phyloP scores from a whole-genome alignment of 1,140 invertebrate genomes.

The Pentalonia nigronervosa region DNA sequence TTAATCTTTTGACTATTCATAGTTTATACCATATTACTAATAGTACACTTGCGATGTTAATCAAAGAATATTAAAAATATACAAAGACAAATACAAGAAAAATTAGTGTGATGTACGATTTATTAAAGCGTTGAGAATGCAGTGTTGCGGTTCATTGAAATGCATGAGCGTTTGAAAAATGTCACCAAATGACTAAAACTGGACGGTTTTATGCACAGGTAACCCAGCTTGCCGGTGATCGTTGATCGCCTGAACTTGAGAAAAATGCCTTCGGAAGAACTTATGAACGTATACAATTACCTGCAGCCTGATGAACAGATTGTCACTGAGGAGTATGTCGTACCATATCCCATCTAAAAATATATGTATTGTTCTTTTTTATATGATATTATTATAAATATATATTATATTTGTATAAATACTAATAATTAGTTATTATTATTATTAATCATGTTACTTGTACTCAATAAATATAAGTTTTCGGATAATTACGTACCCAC shows the following conservation, averaged over 20 bases:
- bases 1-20: no score
- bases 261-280: constrained; percentile 64
- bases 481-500: background rate
- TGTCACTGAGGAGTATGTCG: background rate
- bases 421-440: background rate
- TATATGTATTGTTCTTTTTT: background rate
- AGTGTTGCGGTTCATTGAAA: no score
- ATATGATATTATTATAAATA: no score
- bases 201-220: constrained; percentile 57
- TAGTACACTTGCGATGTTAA: no score
- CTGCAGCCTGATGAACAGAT: constrained; percentile 64
- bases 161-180: no score
- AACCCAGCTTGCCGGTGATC: constrained; percentile 61
- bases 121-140: no score
- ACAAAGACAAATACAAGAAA: no score
- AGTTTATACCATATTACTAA: no score
- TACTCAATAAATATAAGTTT: background rate
- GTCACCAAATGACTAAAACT: no score
- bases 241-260: constrained; percentile 61
- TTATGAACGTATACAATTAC: constrained; percentile 70
- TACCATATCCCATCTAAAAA: background rate
- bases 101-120: no score
- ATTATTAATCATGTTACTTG: background rate
- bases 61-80: no score
- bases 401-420: no score